Base-by-base conservation (phyloP, 2,888 invertebrate species). In the Spisula solida region DNA sequence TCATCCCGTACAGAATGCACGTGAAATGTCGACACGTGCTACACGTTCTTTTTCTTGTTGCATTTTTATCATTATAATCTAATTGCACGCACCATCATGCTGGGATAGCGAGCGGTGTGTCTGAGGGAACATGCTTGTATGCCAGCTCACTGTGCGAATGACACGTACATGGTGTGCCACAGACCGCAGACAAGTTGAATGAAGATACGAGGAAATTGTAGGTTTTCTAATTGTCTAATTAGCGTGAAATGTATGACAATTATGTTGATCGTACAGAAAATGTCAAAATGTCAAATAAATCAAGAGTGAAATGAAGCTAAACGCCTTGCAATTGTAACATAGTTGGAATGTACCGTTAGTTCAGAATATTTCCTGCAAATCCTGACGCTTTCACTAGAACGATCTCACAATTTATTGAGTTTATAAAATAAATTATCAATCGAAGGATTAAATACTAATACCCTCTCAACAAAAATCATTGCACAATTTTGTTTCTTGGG, bases 241-340 rank as follows among this genome's bases (percentile, higher is more conserved):
- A 91, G 87, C 87, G 70, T 88, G 89, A 91, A 88, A 87, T 83
- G 82, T 78, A 89, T 89, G 85, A 87, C 88, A 91, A 88, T 89
- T 87, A 91, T 87, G 88, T 41, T 79, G 89, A 86, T 91, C 20
- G 82, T 83, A 80, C 82, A 55, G 86, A 83, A 82, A 87, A 91
- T 91, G 91, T 89, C 91, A 91, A 87, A 47, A 75, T 88, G 88
- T 89, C 91, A 89, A 85, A 91, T 91, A 91, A 91, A 91, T 91
- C 91, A 91, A 86, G 82, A 29, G 82, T 82, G 48, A 85, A 88
- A 90, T 90, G 88, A 90, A 85, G 51, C 79, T 34, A n/a, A 56
- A 75, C 34, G 51, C 31, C 51, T 78, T n/a, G 34, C 51, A 16
- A 47, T 31, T n/a, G 84, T 60, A 47, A 14, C 66, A 66, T 82